Evolutionary conservation across 2,888 invertebrate genomes (phyloP), one percentile per base, ranked within the genome.

Genomic region (Pomacea canaliculata): DNA sequence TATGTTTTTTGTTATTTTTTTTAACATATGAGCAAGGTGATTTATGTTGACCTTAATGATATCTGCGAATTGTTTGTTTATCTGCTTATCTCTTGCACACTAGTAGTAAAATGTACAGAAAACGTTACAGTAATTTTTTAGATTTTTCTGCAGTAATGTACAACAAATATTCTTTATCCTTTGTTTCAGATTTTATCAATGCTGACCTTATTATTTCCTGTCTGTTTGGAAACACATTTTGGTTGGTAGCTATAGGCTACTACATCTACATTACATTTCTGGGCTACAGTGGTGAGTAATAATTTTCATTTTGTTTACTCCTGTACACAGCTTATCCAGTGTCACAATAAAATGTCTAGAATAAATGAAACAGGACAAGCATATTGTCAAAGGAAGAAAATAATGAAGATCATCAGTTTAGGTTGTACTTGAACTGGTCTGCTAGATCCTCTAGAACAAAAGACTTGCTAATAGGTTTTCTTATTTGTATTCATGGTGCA

Each of bases 261-360:
- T 99, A 99, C 90, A 93, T 97, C 81, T 99, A 99, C 91, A 98
- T 99, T 86, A 97, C 98, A 60, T 99, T 99, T 92, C 93, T 99
- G 78, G 99, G 99, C 83, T 99, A 98, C 89, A 97, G 96, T 84
- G 88, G 91, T 91, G 81, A 85, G 89, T 87, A 27, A 9, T 63
- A 19, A 49, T 12, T 37, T 12, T 68, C 7, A 3, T 68, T 27
- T 27, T 27, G 12, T 37, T 68, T 68, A 7, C 27, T 46, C 12
- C 12, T 56, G 51, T 56, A 4, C 0, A 56, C 51, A 13, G 51
- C 16, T 56, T 2, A 13, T 56, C 7, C 9, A 46, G 19, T 46
- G 5, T 23, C 1, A 37, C 37, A 27, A 37, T 37, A 3, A 10
- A 48, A 37, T 68, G 27, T 46, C 27, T 68, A 13, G 37, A 10